phyloP scores from a whole-genome alignment of 2,888 invertebrate genomes.

The Drosophila colorata region DNA sequence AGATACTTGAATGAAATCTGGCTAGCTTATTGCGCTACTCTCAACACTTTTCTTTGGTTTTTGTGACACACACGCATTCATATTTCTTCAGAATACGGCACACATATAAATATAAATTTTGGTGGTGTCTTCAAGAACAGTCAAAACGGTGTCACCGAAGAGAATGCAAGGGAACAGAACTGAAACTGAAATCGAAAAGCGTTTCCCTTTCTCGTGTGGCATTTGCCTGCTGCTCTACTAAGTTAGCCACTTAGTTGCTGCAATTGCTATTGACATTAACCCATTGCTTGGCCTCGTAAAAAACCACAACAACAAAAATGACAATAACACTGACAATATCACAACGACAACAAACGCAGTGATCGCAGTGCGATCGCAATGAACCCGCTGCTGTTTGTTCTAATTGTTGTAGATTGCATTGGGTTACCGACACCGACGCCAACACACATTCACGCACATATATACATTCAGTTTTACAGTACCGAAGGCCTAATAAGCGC shows the following conservation, averaged over 20 bases:
- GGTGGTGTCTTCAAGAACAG: background rate
- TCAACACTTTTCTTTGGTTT: constrained; percentile 22
- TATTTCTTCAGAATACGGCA: background rate
- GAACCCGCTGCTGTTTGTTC: constrained; percentile 68
- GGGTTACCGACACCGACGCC: constrained; percentile 45
- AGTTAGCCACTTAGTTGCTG: constrained; percentile 25
- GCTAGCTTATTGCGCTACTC: constrained; percentile 15
- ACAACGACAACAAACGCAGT: constrained; percentile 29
- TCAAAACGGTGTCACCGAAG: background rate
- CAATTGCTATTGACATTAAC: constrained; percentile 50
- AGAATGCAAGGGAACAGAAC: background rate
- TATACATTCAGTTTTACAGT: constrained; percentile 2
- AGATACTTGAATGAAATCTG: constrained; percentile 29
- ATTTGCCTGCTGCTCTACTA: constrained; percentile 5
- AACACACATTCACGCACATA: constrained; percentile 19
- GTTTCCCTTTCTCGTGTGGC: background rate
- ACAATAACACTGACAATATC: constrained; percentile 17
- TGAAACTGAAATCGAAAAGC: background rate
- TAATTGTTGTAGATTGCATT: constrained; percentile 73
- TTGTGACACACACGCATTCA: background rate
- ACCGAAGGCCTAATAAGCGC: constrained; percentile 59
- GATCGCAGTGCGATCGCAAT: constrained; percentile 62
- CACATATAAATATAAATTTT: background rate
- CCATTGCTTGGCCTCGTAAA: constrained; percentile 50
- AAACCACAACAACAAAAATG: constrained; percentile 15